These are phyloP conservation scores for Hypsopygia costalis DNA, from an alignment of 2,888 invertebrate species.

Conservation along the genomic window DNA sequence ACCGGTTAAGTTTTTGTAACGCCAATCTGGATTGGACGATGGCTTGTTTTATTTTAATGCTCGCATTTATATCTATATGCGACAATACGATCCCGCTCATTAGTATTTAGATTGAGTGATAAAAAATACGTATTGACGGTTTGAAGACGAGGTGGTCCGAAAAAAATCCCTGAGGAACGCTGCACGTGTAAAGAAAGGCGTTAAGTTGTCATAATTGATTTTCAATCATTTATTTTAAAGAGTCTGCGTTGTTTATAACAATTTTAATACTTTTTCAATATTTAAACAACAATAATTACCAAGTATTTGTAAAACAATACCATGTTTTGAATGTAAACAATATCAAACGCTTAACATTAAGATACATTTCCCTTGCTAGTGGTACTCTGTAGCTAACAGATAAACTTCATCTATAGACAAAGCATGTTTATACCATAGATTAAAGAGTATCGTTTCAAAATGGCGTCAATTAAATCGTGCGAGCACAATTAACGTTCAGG, in stretches of 20 bases:
- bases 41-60: not conserved
- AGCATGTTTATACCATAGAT: constrained; percentile 14
- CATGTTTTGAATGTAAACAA: too few species aligned
- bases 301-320: too few species aligned
- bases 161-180: not conserved
- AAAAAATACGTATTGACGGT: not conserved
- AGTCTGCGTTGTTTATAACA: too few species aligned
- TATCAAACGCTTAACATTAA: too few species aligned
- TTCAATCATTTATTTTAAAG: too few species aligned
- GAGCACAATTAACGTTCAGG: constrained; percentile 61
- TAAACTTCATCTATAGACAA: not conserved
- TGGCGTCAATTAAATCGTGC: constrained; percentile 61
- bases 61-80: not conserved
- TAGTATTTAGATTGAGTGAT: not conserved
- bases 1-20: constrained; percentile 4
- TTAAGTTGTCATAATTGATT: too few species aligned
- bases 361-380: too few species aligned
- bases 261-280: too few species aligned
- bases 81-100: not conserved
- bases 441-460: constrained; percentile 24
- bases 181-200: not conserved
- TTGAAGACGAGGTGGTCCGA: not conserved
- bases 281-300: too few species aligned
- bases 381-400: too few species aligned
- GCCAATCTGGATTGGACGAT: not conserved